Evolutionary conservation across 92 coral and sea anemone genomes (phyloP).

Genomic region (Siderastrea siderea): DNA sequence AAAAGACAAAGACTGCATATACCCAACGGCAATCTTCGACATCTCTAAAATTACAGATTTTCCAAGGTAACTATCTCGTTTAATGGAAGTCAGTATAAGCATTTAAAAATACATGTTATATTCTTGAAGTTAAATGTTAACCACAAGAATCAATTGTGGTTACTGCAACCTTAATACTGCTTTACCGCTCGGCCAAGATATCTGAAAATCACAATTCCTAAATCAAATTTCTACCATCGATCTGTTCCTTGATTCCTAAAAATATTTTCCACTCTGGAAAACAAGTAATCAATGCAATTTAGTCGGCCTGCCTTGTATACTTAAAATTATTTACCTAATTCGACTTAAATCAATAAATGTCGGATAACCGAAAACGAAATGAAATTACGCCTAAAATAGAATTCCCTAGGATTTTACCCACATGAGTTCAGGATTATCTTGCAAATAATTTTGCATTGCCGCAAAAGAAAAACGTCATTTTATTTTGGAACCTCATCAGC

Average conservation of each 20-base stretch:
- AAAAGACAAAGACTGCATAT: too few species aligned
- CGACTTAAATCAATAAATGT: neutral
- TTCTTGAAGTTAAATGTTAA: neutral
- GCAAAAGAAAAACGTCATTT: neutral
- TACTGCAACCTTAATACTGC: neutral
- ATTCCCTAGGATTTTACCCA: neutral
- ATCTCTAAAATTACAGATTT: neutral
- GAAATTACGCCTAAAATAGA: neutral
- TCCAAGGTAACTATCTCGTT: neutral
- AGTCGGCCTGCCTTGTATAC: conserved; percentile 7
- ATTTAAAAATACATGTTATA: neutral
- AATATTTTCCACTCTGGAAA: neutral
- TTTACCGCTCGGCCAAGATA: neutral
- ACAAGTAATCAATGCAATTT: neutral
- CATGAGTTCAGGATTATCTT: neutral
- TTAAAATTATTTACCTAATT: conserved; percentile 16
- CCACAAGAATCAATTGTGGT: conserved; percentile 5
- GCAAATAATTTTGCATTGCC: neutral
- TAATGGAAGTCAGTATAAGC: neutral
- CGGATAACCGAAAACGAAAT: neutral
- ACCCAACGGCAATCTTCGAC: too few species aligned
- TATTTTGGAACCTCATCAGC: neutral
- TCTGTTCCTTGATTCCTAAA: neutral
- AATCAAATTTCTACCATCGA: neutral
- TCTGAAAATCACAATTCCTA: neutral